A percentile compares a stretch with the other conserved stretches of the same genome.
Conservation (phyloP, 1,140 invertebrate genomes). For the Carcinoscorpius rotundicauda region DNA sequence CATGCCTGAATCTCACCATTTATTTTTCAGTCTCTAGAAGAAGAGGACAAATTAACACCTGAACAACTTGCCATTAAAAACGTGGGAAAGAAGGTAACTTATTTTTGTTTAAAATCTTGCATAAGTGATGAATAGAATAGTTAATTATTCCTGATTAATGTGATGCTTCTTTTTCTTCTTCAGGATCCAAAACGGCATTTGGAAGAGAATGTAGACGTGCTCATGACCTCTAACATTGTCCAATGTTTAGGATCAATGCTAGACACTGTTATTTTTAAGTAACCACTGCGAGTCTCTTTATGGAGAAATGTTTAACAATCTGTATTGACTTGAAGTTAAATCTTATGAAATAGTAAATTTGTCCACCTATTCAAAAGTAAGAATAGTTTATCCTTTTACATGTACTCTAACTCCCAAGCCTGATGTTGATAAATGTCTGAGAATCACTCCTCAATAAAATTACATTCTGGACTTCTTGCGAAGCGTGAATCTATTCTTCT, state of each 20-base stretch:
- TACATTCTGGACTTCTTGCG: too few species aligned
- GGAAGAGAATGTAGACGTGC: constrained; percentile 92
- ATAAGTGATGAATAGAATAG: too few species aligned
- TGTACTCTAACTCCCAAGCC: too few species aligned
- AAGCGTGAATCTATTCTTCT: too few species aligned
- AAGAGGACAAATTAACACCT: constrained; percentile 99
- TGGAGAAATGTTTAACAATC: background rate
- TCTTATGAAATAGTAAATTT: too few species aligned
- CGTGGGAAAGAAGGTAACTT: constrained; percentile 79
- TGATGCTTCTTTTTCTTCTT: constrained; percentile 13
- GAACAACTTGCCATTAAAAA: constrained; percentile 99
- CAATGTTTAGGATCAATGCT: constrained; percentile 98
- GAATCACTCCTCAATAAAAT: too few species aligned
- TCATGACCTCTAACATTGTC: constrained; percentile 98
- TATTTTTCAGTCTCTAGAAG: constrained; percentile 70
- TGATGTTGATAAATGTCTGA: too few species aligned
- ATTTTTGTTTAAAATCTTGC: background rate
- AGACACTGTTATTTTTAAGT: constrained; percentile 93
- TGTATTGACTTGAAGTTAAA: too few species aligned
- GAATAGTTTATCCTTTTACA: too few species aligned
- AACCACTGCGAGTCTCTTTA: constrained; percentile 27
- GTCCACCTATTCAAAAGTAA: too few species aligned
- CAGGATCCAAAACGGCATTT: constrained; percentile 97
- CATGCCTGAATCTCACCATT: background rate
- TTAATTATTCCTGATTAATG: background rate